A percentile compares a stretch with the other conserved stretches of the same genome.
These are phyloP conservation scores for Leptoclinus maculatus DNA, from an alignment of 2,797 vertebrate species.

Conservation along the genomic window DNA sequence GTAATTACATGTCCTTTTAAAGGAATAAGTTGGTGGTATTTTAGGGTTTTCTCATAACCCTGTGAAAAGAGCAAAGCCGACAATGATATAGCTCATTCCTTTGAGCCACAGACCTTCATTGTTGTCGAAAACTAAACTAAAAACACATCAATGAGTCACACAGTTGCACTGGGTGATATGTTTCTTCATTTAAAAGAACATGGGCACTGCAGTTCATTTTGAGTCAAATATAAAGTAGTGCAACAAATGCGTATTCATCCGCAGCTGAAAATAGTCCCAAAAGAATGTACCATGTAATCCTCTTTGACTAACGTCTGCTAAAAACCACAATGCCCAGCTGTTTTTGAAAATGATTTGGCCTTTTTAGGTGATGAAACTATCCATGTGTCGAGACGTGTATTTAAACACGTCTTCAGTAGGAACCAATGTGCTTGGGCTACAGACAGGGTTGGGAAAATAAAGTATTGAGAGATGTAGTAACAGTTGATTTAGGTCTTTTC, in stretches of 20 bases:
- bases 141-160: background rate
- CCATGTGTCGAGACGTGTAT: background rate
- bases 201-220: background rate
- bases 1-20: background rate
- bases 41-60: background rate
- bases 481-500: background rate
- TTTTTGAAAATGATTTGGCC: background rate
- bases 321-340: background rate
- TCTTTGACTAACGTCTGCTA: background rate
- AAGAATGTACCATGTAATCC: background rate
- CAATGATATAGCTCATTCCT: background rate
- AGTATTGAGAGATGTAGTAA: background rate
- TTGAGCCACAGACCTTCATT: background rate
- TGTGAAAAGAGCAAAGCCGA: background rate
- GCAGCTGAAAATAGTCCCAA: background rate
- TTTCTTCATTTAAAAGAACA: background rate
- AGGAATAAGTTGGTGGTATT: background rate
- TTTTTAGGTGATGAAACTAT: background rate
- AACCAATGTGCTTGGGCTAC: background rate
- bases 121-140: background rate
- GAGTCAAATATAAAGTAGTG: background rate
- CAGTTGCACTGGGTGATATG: background rate
- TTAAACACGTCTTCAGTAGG: background rate
- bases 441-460: accelerated
- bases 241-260: background rate